phyloP scores from a whole-genome alignment of 1,140 invertebrate genomes.

The Micrasema minimum region DNA sequence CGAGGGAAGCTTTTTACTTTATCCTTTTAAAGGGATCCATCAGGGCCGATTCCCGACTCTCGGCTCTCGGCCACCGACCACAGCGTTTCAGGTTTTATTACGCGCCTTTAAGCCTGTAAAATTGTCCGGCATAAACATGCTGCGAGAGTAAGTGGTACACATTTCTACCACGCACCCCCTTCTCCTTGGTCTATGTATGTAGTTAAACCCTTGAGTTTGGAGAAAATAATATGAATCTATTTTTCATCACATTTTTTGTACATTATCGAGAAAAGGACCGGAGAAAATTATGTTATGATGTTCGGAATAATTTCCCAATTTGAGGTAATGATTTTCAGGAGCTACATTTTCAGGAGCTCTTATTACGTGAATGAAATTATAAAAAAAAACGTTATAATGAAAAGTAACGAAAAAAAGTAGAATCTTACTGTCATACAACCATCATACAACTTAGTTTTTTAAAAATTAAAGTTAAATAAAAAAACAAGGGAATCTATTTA shows the following conservation, averaged over 20 bases:
- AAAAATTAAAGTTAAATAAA: too few species aligned
- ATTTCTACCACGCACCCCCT: neutral
- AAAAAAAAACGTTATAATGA: too few species aligned
- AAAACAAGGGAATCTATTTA: too few species aligned
- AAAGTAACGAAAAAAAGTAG: too few species aligned
- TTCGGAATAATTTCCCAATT: neutral
- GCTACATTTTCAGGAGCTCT: too few species aligned
- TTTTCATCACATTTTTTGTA: slow-evolving; percentile 21
- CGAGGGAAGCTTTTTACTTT: slow-evolving; percentile 41
- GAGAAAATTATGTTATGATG: slow-evolving; percentile 8
- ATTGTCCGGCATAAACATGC: slow-evolving; percentile 45
- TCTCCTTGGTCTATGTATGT: neutral
- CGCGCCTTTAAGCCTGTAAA: slow-evolving; percentile 45
- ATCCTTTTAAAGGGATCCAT: slow-evolving; percentile 47
- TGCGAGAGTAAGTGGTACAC: slow-evolving; percentile 12
- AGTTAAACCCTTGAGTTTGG: too few species aligned
- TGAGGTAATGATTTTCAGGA: too few species aligned
- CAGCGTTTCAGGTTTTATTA: slow-evolving; percentile 51
- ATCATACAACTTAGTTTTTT: too few species aligned
- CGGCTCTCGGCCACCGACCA: slow-evolving; percentile 22
- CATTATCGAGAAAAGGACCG: slow-evolving; percentile 10
- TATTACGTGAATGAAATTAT: too few species aligned
- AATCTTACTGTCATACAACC: too few species aligned
- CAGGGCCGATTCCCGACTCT: too few species aligned
- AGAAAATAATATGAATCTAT: slow-evolving; percentile 38